Base-by-base conservation (phyloP, 2,888 invertebrate species). In the Zelleria hepariella region DNA sequence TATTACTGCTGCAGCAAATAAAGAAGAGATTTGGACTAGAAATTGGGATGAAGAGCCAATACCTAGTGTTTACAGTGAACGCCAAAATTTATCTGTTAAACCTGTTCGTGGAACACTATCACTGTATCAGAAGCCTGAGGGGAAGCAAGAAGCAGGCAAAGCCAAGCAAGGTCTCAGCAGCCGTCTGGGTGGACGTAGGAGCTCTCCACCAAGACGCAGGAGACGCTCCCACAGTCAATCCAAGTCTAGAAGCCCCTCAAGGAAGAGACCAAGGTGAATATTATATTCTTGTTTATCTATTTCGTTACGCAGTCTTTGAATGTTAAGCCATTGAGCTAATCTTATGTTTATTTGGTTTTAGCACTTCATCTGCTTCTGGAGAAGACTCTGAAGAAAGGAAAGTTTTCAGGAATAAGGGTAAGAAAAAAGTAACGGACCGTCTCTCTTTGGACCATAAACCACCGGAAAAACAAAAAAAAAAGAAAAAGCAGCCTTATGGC, bases 41-140 rank as follows among this genome's bases (percentile, higher is more conserved):
- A 96, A 99, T 86, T 99, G 99, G 99, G 94, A 94, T 69, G 93
- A 92, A 64, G 98, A 99, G 78, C 96, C 98, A 27, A 91, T 98
- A 67, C 98, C 98, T 51, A 95, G 94, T 80, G 94, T 95, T 59
- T 92, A 94, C 73, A 95, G 95, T 77, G 95, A 95, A 77, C 90
- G 94, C 47, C 92, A 93, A 81, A 91, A 89, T 64, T 86, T 93
- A 71, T 90, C 92, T 60, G 92, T 92, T 25, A 92, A 92, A 70
- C 90, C 91, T 58, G 91, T 91, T 26, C 82, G 89, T 64, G 90
- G 92, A 65, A 79, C 90, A 66, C 74, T 92, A 68, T 78, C 91
- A 63, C 84, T 91, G 71, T 91, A 90, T 75, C 92, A 92, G 74
- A 92, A 91, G 67, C 74, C 66, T 70, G 85, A 79, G 64, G 77